These are phyloP conservation scores for Acholoe squamosa DNA, from an alignment of 2,888 invertebrate species.

Conservation along the genomic window DNA sequence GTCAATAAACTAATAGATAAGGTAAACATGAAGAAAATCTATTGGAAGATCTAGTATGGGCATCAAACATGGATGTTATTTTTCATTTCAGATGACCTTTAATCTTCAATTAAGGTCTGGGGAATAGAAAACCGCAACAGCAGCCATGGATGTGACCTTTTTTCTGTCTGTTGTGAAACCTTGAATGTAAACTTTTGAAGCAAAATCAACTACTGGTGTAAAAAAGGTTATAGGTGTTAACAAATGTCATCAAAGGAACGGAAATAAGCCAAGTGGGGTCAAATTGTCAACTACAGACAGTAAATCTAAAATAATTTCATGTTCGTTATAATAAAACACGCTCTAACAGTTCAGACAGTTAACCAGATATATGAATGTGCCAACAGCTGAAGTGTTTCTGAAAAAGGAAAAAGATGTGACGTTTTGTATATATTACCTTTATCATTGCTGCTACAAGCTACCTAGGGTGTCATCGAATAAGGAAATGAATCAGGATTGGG, in stretches of 20 bases:
- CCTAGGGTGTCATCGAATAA: no score
- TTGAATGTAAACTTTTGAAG: neutral
- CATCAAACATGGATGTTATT: neutral
- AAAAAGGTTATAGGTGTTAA: neutral
- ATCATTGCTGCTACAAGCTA: no score
- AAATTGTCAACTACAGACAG: neutral
- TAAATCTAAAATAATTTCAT: neutral
- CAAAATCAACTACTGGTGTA: neutral
- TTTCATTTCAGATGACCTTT: conserved; percentile 14
- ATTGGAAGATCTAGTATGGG: no score
- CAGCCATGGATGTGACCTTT: neutral
- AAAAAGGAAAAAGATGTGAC: no score
- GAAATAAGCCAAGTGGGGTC: neutral
- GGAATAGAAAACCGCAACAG: neutral
- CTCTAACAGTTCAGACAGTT: no score
- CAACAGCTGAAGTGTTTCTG: no score
- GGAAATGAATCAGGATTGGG: no score
- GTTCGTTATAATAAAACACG: no score
- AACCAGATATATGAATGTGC: no score
- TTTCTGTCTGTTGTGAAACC: neutral
- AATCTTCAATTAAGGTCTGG: neutral
- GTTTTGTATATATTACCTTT: no score
- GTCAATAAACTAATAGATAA: no score
- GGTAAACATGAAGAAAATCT: no score
- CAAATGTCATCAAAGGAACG: neutral